These are phyloP conservation scores for Drosophila multiciliata DNA, from an alignment of 2,888 invertebrate species.

Conservation along the genomic window DNA sequence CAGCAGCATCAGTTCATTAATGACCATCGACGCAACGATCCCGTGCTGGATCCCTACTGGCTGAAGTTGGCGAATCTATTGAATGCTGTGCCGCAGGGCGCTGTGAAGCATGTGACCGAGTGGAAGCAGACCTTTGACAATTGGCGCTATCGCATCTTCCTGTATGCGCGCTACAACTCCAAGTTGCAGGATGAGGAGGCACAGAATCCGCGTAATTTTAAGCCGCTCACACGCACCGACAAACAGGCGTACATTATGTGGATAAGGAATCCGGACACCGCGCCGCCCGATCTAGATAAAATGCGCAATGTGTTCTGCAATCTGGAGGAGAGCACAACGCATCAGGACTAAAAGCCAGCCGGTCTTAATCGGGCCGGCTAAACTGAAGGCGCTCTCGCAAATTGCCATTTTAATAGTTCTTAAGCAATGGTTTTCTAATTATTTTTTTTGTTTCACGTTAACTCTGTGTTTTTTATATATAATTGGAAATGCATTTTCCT, in stretches of 20 bases:
- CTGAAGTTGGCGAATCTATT: conserved; percentile 80
- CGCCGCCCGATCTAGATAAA: conserved; percentile 82
- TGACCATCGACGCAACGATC: conserved; percentile 81
- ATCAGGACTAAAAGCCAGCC: conserved; percentile 68
- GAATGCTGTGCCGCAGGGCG: conserved; percentile 82
- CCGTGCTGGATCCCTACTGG: conserved; percentile 81
- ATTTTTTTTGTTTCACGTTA: conserved; percentile 54
- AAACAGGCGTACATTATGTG: conserved; percentile 83
- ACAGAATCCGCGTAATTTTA: conserved; percentile 81
- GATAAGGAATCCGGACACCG: conserved; percentile 82
- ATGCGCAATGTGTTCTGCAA: conserved; percentile 83
- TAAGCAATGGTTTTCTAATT: conserved; percentile 38
- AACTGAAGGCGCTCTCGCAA: conserved; percentile 33
- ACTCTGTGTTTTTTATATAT: conserved; percentile 54
- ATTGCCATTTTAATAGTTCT: conserved; percentile 67
- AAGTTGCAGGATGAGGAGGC: conserved; percentile 81
- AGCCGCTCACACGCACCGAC: conserved; percentile 81
- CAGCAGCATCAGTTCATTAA: conserved; percentile 82
- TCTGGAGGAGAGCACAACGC: conserved; percentile 77
- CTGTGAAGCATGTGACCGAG: conserved; percentile 80
- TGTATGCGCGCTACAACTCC: conserved; percentile 82
- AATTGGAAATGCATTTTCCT: conserved; percentile 57
- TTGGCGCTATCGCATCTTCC: conserved; percentile 82
- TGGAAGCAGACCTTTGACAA: conserved; percentile 83
- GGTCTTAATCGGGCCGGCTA: conserved; percentile 33